Evolutionary conservation across 1,140 invertebrate genomes (phyloP), one percentile per base, ranked within the genome.

Genomic region (Cryptotermes secundus): DNA sequence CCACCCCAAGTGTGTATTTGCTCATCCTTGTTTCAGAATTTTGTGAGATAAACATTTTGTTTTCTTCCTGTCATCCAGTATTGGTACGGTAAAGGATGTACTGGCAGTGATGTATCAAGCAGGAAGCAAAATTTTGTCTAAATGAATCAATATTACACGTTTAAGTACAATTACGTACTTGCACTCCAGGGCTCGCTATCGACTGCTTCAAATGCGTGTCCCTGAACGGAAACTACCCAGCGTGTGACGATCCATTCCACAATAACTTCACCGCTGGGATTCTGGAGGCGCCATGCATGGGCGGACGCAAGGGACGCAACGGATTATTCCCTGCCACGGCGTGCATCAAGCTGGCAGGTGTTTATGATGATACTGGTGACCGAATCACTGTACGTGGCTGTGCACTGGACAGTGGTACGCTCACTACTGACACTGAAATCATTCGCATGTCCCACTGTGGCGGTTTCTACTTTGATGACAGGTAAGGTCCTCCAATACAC

Each of bases 131-230:
- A 38, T 19, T 49, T 49, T 19, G 45, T 49, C 14, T 49, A 22
- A 22, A 19, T 19, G 0, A 49, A 49, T 3, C 14, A 49, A 49
- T 49, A 3, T 49, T 49, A 22, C 12, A 3, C 9, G n/a, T 22
- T 79, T 14, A 79, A 79, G 35, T 80, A 80, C 26, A 80, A 83
- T 36, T 83, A 14, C 22, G 19, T 1, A 14, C 45, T 49, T 49
- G 14, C 85, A 45, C 85, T 85, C 49, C 83, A 94, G 93, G 89
- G 12, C 88, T 89, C 53, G 91, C 92, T 59, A 97, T 99, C 88
- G 98, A 99, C 89, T 99, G 98, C 89, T 99, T 98, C 91, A 98
- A 98, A 89, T 99, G 98, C 88, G 96, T 97, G 26, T 99, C 98
- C 3, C 93, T 97, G 88, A 96, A 97, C 89, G 95, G 96, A 19